Conservation (phyloP, 2,113 vertebrate genomes). For the Pseudonaja textilis region DNA sequence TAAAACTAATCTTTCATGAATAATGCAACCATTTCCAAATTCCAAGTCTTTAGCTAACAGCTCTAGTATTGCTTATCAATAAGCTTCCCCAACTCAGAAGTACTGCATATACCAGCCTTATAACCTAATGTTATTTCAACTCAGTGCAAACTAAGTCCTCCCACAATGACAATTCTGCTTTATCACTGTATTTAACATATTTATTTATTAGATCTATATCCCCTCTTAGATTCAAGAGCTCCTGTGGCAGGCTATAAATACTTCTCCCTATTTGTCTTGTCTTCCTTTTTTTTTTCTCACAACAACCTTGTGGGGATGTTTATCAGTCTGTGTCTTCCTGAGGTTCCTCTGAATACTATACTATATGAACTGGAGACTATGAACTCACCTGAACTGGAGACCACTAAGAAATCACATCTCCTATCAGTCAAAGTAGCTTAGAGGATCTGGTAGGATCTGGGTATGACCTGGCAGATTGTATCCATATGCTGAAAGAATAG, state of each 20-base stretch:
- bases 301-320: neutral
- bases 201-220: neutral
- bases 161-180: neutral
- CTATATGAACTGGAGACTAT: neutral
- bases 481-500: neutral
- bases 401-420: neutral
- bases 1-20: constrained; percentile 40
- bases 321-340: neutral
- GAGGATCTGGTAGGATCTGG: neutral
- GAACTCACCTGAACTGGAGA: neutral
- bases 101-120: neutral
- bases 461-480: neutral
- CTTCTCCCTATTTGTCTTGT: neutral
- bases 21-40: constrained; percentile 43
- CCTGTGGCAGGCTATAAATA: neutral
- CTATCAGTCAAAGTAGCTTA: neutral
- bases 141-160: neutral
- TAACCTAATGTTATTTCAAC: neutral
- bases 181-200: neutral
- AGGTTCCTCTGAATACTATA: neutral
- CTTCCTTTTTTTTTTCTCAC: neutral
- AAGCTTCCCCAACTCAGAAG: constrained; percentile 30
- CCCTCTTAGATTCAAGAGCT: neutral
- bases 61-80: constrained; percentile 23
- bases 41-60: constrained; percentile 21